Base-by-base conservation (phyloP, 2,113 vertebrate genomes). In the Gobiocypris rarus region DNA sequence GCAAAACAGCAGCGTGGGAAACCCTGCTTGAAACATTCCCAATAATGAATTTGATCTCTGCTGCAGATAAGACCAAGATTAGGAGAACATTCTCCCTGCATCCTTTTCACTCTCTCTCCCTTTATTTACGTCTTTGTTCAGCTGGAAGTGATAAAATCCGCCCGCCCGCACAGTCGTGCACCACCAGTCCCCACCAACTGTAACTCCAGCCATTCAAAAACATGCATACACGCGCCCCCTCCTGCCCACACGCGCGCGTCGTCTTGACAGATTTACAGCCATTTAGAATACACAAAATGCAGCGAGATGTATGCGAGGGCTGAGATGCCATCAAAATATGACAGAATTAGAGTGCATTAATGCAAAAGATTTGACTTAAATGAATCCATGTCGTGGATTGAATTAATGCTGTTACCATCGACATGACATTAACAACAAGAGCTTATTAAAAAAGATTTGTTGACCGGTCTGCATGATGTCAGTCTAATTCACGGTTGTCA, bases 361-460 rank as follows among this genome's bases (percentile, higher is more conserved):
- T 41, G 48, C 41, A 34, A 54, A 81, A 48, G 56, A 81, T 70
- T 70, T 17, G 9, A 70, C 54, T 70, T 15, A 69, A 81, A 34
- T 81, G 5, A 50, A 50, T 80, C 43, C 10, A 59, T 80, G 41
- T 22, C 58, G 54, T 6, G 28, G 45, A 70, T 54, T 24, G 26
- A 52, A 81, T 70, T n/a, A 70, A 54, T 50, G 31, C 54, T 22
- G 28, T 81, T 81, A 81, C 43, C 26, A 70, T 54, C 61, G 48
- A 31, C 26, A 54, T 81, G 63, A 70, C 63, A 56, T 38, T 38
- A 58, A 54, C 52, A 76, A 54, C 45, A 54, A 81, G 45, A 81
- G 79, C 63, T n/a, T 41, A 81, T 81, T 80, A 65, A 67, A 34
- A 58, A 41, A 26, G 75, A 78, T 78, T 43, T 78, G 56, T 61